These are phyloP conservation scores for Drosophila atripex DNA, from an alignment of 2,888 invertebrate species.

Conservation along the genomic window DNA sequence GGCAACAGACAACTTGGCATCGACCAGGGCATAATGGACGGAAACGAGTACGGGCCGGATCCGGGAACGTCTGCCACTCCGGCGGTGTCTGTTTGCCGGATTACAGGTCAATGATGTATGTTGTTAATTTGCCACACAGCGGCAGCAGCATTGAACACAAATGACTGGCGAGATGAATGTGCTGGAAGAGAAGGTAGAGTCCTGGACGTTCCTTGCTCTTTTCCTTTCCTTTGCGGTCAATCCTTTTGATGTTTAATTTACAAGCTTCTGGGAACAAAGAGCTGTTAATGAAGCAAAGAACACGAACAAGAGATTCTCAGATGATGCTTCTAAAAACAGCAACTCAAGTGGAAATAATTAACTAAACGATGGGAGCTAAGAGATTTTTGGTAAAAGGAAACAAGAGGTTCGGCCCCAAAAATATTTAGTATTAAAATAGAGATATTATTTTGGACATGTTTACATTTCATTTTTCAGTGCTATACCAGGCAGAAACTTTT, in stretches of 20 bases:
- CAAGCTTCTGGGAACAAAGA: conserved; percentile 7
- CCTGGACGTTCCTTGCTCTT: neutral
- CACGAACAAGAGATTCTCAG: neutral
- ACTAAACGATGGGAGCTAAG: neutral
- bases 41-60: conserved; percentile 13
- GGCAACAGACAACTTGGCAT: conserved; percentile 22
- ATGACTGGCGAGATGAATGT: conserved; percentile 23
- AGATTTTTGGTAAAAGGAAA: neutral
- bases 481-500: conserved; percentile 11
- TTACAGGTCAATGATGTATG: conserved; percentile 64
- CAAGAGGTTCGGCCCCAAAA: neutral
- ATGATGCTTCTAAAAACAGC: neutral
- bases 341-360: conserved; percentile 1
- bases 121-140: conserved; percentile 60
- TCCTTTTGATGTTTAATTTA: conserved; percentile 43
- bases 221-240: neutral
- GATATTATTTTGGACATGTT: neutral
- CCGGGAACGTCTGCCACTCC: neutral
- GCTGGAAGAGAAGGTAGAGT: conserved; percentile 14
- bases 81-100: conserved; percentile 20
- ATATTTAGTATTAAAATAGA: neutral
- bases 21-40: conserved; percentile 5
- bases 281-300: conserved; percentile 6
- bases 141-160: conserved; percentile 24
- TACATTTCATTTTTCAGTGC: neutral